A percentile compares a stretch with the other conserved stretches of the same genome.
phyloP scores from a whole-genome alignment of 2,888 invertebrate genomes.

The Prosopocoilus inquinatus region DNA sequence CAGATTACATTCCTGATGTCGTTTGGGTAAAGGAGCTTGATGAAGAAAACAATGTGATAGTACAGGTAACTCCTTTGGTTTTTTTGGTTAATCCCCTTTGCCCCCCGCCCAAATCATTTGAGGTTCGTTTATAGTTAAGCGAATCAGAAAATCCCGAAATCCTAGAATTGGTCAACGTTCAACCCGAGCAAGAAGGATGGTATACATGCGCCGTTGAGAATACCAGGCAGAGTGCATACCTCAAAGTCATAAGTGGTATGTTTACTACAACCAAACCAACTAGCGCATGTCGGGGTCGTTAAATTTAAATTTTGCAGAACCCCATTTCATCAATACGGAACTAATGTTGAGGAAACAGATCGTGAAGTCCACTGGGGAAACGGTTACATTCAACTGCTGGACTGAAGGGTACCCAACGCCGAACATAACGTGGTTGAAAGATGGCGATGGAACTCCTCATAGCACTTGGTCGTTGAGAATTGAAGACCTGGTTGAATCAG shows the following conservation, averaged over 20 bases:
- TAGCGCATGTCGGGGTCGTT: no score
- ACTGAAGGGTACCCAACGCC: slow-evolving; percentile 75
- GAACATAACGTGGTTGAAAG: slow-evolving; percentile 82
- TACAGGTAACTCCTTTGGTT: no score
- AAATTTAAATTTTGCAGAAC: no score
- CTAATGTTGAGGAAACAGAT: slow-evolving; percentile 53
- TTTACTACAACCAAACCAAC: no score
- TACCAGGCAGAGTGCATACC: slow-evolving; percentile 81
- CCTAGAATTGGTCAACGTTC: slow-evolving; percentile 79
- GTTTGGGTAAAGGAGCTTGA: no score
- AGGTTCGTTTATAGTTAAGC: no score
- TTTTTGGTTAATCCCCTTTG: no score
- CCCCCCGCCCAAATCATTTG: no score
- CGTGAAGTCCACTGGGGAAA: slow-evolving; percentile 77
- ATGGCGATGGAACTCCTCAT: slow-evolving; percentile 66
- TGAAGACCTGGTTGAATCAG: slow-evolving; percentile 78
- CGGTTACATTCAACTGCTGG: slow-evolving; percentile 69
- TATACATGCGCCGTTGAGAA: slow-evolving; percentile 92
- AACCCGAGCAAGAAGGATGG: slow-evolving; percentile 88
- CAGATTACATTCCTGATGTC: no score
- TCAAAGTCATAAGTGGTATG: slow-evolving; percentile 75
- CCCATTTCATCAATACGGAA: slow-evolving; percentile 50
- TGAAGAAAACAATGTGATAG: no score
- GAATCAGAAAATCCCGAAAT: slow-evolving; percentile 48
- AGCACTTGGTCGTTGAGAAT: slow-evolving; percentile 73